These are phyloP conservation scores for Ridgeia piscesae DNA, from an alignment of 1,140 invertebrate genomes.

Conservation along the genomic window DNA sequence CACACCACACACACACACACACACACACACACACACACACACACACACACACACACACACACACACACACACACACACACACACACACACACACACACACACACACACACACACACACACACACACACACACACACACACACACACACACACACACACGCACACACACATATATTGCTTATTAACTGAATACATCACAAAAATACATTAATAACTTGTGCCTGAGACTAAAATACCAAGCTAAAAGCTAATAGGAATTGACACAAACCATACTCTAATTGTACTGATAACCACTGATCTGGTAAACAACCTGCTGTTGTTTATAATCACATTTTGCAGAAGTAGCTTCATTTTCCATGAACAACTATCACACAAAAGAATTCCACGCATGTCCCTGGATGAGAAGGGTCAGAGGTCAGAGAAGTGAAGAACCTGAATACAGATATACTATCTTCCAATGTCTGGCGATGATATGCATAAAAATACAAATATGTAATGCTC, in stretches of 20 bases:
- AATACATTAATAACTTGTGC: background rate
- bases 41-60: slow-evolving; percentile 33
- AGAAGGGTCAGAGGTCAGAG: background rate
- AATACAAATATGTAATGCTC: background rate
- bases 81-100: slow-evolving; percentile 32
- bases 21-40: slow-evolving; percentile 34
- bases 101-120: slow-evolving; percentile 27
- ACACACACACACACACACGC: slow-evolving; percentile 12
- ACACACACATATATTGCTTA: background rate
- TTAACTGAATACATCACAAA: background rate
- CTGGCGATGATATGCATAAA: too few species aligned
- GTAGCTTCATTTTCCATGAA: background rate
- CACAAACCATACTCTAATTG: background rate
- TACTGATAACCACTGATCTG: background rate
- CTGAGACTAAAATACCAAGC: background rate
- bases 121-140: slow-evolving; percentile 21
- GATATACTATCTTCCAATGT: background rate
- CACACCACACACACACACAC: slow-evolving; percentile 34
- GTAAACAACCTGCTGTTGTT: background rate
- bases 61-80: slow-evolving; percentile 34
- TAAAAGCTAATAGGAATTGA: background rate
- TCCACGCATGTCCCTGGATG: background rate
- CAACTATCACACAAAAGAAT: background rate
- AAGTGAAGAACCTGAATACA: background rate
- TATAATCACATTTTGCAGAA: background rate